These are phyloP conservation scores for Choloepus hoffmanni DNA, from an alignment of 2,113 vertebrate genomes.

Conservation along the genomic window DNA sequence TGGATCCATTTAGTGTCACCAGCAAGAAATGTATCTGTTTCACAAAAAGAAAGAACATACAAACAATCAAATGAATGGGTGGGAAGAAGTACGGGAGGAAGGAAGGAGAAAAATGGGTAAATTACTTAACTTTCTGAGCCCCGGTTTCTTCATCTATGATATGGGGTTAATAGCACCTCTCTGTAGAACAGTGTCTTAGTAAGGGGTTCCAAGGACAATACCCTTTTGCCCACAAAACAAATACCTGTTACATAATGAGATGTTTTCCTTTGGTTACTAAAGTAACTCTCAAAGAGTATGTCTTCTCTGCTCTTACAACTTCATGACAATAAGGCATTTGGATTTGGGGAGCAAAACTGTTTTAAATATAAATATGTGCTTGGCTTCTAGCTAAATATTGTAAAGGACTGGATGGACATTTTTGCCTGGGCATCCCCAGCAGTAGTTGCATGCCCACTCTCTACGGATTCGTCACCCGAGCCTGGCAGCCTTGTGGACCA, in stretches of 20 bases:
- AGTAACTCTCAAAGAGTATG: too few species aligned
- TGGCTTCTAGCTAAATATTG: background rate
- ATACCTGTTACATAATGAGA: background rate
- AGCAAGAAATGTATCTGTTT: too few species aligned
- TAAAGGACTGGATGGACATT: background rate
- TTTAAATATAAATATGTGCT: background rate
- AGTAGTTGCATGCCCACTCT: background rate
- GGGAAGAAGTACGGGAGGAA: too few species aligned
- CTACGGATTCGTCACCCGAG: background rate
- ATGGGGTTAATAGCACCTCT: background rate
- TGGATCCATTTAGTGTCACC: too few species aligned
- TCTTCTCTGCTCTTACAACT: background rate
- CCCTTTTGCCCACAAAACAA: background rate
- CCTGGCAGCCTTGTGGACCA: background rate
- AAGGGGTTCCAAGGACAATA: background rate
- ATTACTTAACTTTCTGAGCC: background rate
- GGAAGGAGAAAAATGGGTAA: background rate
- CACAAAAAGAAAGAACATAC: too few species aligned
- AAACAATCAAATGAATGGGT: too few species aligned
- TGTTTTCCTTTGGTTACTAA: background rate
- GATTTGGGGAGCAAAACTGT: background rate
- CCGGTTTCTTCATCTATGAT: background rate
- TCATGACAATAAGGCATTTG: background rate
- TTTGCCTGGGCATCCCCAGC: background rate
- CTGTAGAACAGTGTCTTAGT: background rate